Evolutionary conservation across 2,797 vertebrate species (phyloP).

Genomic region (Manis crassicaudata): DNA sequence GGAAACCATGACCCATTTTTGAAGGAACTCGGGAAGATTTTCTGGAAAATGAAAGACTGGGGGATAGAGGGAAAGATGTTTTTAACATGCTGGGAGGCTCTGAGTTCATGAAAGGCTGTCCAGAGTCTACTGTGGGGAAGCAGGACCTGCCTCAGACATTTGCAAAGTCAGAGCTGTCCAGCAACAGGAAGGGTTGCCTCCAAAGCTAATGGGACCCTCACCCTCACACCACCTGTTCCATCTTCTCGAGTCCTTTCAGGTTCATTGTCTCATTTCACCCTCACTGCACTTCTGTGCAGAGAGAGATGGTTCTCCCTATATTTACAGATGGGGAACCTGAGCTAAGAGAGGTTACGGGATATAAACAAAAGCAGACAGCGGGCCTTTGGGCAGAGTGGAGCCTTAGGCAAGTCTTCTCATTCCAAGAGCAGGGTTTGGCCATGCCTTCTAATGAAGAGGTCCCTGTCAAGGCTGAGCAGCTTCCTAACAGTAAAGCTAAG

Average conservation of each 20-base stretch:
- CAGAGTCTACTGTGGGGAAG: not conserved
- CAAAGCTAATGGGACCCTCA: not conserved
- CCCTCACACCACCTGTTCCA: not conserved
- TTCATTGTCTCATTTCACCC: not conserved
- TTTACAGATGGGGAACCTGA: not conserved
- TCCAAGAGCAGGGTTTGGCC: not conserved
- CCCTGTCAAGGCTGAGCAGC: not conserved
- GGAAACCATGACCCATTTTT: not conserved
- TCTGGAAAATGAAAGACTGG: not conserved
- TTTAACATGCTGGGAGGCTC: not conserved
- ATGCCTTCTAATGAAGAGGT: not conserved
- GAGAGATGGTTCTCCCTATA: not conserved
- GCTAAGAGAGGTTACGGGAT: not conserved
- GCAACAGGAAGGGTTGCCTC: not conserved
- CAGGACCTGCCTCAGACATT: not conserved
- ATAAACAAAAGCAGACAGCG: not conserved
- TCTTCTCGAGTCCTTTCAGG: not conserved
- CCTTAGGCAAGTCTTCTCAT: not conserved
- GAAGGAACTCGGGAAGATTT: not conserved
- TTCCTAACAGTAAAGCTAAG: not conserved
- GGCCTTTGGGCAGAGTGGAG: not conserved
- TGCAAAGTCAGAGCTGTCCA: not conserved
- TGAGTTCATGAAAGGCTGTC: not conserved
- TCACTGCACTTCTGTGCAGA: not conserved
- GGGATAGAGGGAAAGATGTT: not conserved